phyloP scores from a whole-genome alignment of 2,888 invertebrate species.

The Erynnis tages region DNA sequence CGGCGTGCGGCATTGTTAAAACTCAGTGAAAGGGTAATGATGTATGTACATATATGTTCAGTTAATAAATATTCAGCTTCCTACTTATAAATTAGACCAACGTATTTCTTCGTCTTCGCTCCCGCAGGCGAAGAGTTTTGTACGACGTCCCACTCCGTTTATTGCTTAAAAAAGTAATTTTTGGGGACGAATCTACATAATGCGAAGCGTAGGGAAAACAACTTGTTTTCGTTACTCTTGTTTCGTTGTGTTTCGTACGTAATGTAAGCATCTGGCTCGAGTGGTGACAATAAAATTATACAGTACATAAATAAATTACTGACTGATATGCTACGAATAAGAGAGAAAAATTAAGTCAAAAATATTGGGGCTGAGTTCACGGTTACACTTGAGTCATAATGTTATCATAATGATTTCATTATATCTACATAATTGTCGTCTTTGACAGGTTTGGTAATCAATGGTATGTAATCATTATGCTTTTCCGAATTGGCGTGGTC shows the following conservation, averaged over 20 bases:
- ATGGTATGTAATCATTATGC: too few species aligned
- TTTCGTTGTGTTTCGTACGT: background rate
- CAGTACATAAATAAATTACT: too few species aligned
- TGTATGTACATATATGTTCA: background rate
- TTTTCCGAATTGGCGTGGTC: too few species aligned
- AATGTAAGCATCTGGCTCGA: constrained; percentile 3
- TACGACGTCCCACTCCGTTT: constrained; percentile 67
- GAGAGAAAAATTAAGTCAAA: too few species aligned
- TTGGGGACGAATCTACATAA: constrained; percentile 72
- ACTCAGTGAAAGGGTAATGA: too few species aligned
- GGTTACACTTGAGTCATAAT: too few species aligned
- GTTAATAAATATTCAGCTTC: background rate
- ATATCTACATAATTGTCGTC: too few species aligned
- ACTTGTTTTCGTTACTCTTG: constrained; percentile 55
- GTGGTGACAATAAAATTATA: background rate
- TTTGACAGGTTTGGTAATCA: too few species aligned
- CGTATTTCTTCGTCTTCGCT: constrained; percentile 40
- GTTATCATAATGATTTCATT: too few species aligned
- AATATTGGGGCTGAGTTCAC: too few species aligned
- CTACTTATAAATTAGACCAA: constrained; percentile 31
- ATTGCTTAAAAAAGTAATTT: constrained; percentile 77
- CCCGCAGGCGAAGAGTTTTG: constrained; percentile 64
- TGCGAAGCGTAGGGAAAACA: constrained; percentile 61
- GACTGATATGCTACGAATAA: too few species aligned
- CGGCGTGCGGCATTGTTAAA: too few species aligned